Evolutionary conservation across 1,140 invertebrate species (phyloP).

Genomic region (Odontomachus brunneus): DNA sequence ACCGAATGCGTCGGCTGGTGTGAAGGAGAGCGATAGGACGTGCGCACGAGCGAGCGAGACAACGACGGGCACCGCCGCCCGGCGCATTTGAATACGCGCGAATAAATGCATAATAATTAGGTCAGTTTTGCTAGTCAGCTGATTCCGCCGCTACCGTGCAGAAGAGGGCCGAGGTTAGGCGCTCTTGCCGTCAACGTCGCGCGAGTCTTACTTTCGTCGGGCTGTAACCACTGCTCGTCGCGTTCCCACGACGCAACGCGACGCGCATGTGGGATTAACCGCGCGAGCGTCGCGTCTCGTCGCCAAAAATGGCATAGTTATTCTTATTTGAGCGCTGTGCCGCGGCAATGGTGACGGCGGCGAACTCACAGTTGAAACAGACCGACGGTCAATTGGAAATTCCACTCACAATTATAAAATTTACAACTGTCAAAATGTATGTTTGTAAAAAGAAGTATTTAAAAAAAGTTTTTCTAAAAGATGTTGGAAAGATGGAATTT

Average conservation of each 20-base stretch:
- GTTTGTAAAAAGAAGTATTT: no score
- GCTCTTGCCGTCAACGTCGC: constrained; percentile 53
- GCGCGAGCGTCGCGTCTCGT: constrained; percentile 5
- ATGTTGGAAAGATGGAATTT: no score
- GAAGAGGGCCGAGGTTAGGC: constrained; percentile 77
- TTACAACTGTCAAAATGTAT: no score
- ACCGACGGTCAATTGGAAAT: background rate
- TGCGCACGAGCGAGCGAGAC: constrained; percentile 69
- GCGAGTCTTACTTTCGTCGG: constrained; percentile 50
- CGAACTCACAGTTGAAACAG: background rate
- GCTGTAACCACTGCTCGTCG: constrained; percentile 24
- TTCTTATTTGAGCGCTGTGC: background rate
- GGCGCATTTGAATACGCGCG: constrained; percentile 85
- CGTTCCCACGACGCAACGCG: constrained; percentile 55
- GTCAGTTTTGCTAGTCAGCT: constrained; percentile 86
- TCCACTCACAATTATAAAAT: no score
- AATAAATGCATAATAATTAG: constrained; percentile 87
- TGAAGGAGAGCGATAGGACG: constrained; percentile 64
- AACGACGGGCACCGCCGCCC: constrained; percentile 78
- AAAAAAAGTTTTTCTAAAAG: no score
- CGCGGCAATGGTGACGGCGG: background rate
- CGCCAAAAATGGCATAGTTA: constrained; percentile 40
- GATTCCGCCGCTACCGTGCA: constrained; percentile 78
- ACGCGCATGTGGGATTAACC: constrained; percentile 58
- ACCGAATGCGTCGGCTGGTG: constrained; percentile 41